Percentiles rank a stretch among this genome's conserved stretches.
Evolutionary conservation across 2,888 invertebrate genomes (phyloP).

Genomic region (Lasioglossum villosulum): DNA sequence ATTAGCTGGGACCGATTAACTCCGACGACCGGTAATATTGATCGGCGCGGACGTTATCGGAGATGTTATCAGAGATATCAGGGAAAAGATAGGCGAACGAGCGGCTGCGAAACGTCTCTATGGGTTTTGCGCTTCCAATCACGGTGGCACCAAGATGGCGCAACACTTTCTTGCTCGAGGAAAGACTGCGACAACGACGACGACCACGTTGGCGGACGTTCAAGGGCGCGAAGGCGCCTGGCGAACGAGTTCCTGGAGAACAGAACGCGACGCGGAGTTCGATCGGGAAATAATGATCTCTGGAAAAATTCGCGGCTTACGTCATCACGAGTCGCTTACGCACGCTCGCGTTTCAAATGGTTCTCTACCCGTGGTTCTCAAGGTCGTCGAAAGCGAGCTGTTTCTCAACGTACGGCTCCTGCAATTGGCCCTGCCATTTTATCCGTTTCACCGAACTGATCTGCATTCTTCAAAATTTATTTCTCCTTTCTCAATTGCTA

Average conservation of each 20-base stretch:
- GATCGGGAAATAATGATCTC: not conserved
- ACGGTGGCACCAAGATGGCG: constrained; percentile 54
- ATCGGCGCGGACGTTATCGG: not conserved
- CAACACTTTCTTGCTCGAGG: constrained; percentile 35
- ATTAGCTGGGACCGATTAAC: not conserved
- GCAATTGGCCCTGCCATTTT: not conserved
- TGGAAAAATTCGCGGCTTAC: not conserved
- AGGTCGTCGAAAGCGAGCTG: constrained; percentile 50
- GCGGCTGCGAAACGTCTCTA: constrained; percentile 26
- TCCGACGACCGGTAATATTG: not conserved
- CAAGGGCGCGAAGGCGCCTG: constrained; percentile 58
- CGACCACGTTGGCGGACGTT: constrained; percentile 56
- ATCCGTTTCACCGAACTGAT: not conserved
- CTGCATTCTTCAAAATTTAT: not conserved
- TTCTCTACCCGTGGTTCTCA: constrained; percentile 17
- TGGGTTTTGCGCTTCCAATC: constrained; percentile 14
- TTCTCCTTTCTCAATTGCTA: too few relatives aligned
- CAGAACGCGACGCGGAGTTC: not conserved
- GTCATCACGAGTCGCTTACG: not conserved
- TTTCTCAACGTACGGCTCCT: constrained; percentile 18
- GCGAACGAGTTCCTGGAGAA: constrained; percentile 33
- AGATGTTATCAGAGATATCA: not conserved
- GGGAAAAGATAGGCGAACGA: not conserved
- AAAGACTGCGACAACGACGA: constrained; percentile 27
- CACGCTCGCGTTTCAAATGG: constrained; percentile 14